Evolutionary conservation across 1,140 invertebrate genomes (phyloP).

Genomic region (Drosophila miranda): DNA sequence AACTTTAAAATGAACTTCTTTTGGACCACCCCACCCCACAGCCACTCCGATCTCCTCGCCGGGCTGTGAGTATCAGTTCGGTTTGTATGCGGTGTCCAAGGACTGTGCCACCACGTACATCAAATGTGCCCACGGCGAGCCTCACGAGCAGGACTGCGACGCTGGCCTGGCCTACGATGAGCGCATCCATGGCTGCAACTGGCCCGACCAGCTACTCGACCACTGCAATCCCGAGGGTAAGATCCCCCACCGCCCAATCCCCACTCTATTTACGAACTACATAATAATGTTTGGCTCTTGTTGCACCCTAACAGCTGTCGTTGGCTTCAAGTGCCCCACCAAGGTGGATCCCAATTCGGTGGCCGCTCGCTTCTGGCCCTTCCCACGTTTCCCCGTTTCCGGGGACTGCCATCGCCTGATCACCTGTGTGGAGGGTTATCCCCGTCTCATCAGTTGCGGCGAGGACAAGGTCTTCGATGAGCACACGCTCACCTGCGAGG

Average conservation of each 20-base stretch:
- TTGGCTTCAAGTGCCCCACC: constrained; percentile 92
- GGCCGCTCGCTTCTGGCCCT: constrained; percentile 94
- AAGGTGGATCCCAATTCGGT: constrained; percentile 90
- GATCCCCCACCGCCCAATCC: not conserved
- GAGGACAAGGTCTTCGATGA: constrained; percentile 94
- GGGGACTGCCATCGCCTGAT: constrained; percentile 92
- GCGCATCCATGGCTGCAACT: constrained; percentile 94
- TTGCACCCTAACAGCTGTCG: constrained; percentile 84
- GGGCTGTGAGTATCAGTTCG: constrained; percentile 94
- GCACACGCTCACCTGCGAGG: constrained; percentile 91
- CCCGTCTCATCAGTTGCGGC: constrained; percentile 92
- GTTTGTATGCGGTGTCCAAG: constrained; percentile 90
- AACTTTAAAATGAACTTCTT: not conserved
- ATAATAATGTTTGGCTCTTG: not conserved
- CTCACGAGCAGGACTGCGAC: constrained; percentile 90
- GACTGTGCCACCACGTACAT: constrained; percentile 93
- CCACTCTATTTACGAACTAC: not conserved
- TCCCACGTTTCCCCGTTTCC: constrained; percentile 92
- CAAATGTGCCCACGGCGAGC: constrained; percentile 92
- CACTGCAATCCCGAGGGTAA: constrained; percentile 93
- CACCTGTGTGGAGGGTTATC: constrained; percentile 93
- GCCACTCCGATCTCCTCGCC: constrained; percentile 90
- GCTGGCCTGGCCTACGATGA: constrained; percentile 94
- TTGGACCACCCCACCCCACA: constrained; percentile 68
- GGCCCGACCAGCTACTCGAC: constrained; percentile 94